Percentiles rank a stretch among this genome's conserved stretches.
Conservation (phyloP, 2,113 vertebrate species). For the Colinus virginianus region DNA sequence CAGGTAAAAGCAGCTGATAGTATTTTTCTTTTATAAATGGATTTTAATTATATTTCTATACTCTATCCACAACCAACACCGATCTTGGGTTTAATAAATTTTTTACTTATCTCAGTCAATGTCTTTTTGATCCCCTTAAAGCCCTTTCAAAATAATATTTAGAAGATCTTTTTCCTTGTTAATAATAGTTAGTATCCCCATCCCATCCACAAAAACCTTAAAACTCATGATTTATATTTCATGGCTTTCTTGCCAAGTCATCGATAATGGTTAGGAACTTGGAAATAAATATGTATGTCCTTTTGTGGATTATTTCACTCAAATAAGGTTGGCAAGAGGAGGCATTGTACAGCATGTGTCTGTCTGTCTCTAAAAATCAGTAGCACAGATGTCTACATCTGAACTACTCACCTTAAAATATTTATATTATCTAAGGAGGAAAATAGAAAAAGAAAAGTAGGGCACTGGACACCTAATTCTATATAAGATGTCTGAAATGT, state of each 20-base stretch:
- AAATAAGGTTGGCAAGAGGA: neutral
- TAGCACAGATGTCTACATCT: neutral
- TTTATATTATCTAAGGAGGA: neutral
- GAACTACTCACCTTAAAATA: neutral
- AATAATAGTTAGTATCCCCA: neutral
- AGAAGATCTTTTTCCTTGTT: neutral
- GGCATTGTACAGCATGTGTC: neutral
- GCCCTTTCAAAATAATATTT: neutral
- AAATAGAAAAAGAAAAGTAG: neutral
- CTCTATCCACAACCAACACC: neutral
- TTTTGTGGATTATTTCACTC: neutral
- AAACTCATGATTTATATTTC: neutral
- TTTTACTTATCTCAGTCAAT: neutral
- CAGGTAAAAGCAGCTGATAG: neutral
- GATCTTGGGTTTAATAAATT: neutral
- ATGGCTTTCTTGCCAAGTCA: neutral
- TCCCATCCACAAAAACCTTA: neutral
- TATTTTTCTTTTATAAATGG: neutral
- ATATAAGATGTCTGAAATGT: neutral
- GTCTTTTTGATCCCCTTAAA: neutral
- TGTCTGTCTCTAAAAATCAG: neutral
- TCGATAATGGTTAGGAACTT: neutral
- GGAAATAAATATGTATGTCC: neutral
- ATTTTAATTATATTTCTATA: neutral
- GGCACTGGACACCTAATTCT: neutral